A percentile compares a stretch with the other conserved stretches of the same genome.
phyloP scores from a whole-genome alignment of 1,140 invertebrate species.

The Drosophila grimshawi region DNA sequence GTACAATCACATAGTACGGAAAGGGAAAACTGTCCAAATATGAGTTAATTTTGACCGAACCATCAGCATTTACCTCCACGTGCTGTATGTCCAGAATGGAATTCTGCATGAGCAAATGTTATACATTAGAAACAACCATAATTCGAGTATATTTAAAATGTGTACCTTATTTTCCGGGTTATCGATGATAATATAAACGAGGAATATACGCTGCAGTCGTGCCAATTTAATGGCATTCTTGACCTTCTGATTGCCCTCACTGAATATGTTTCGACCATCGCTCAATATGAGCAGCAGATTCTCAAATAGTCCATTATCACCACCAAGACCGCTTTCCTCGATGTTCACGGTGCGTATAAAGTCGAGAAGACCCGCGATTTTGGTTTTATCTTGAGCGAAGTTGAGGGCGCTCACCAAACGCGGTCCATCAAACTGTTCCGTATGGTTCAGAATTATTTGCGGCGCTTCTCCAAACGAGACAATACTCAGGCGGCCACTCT shows the following conservation, averaged over 20 bases:
- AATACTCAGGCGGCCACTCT: conserved; percentile 96
- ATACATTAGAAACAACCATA: neutral
- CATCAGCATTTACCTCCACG: conserved; percentile 89
- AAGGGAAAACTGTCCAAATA: conserved; percentile 99
- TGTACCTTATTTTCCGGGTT: conserved; percentile 95
- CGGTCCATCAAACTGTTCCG: conserved; percentile 94
- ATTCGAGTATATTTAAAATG: neutral
- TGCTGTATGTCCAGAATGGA: conserved; percentile 96
- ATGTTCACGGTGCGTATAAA: conserved; percentile 90
- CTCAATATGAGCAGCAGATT: conserved; percentile 97
- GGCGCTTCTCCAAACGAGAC: conserved; percentile 96
- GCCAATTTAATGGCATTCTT: conserved; percentile 92
- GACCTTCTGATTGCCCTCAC: conserved; percentile 93
- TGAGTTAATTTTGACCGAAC: conserved; percentile 85
- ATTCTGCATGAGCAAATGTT: conserved; percentile 86
- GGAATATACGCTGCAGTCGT: conserved; percentile 92
- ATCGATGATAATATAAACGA: conserved; percentile 98
- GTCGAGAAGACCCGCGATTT: conserved; percentile 92
- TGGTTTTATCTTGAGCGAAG: conserved; percentile 93
- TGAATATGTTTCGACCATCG: conserved; percentile 96
- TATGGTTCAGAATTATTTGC: conserved; percentile 93
- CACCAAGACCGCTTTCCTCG: conserved; percentile 85
- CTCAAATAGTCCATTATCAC: conserved; percentile 88
- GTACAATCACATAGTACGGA: conserved; percentile 98
- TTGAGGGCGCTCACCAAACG: conserved; percentile 91